Evolutionary conservation across 2,888 invertebrate genomes (phyloP).

Genomic region (Drosophila borealis): DNA sequence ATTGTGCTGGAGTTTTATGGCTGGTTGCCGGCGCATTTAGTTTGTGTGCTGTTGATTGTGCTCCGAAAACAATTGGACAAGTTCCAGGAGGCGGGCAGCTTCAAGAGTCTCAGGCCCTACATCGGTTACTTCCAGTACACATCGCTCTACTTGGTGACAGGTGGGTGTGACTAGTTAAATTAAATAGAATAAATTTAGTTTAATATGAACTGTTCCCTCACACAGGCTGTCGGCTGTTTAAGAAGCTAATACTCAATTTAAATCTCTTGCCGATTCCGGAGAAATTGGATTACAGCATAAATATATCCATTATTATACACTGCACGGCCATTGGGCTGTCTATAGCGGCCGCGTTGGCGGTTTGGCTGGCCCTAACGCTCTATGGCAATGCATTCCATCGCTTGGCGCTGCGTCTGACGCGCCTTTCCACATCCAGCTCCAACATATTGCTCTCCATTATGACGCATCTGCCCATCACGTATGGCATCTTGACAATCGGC

Average conservation of each 20-base stretch:
- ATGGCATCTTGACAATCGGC: slow-evolving; percentile 88
- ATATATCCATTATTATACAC: slow-evolving; percentile 73
- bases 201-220: too few relatives aligned
- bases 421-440: slow-evolving; percentile 59
- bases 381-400: slow-evolving; percentile 71
- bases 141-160: slow-evolving; percentile 83
- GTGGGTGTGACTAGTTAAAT: slow-evolving; percentile 43
- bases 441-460: slow-evolving; percentile 87
- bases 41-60: slow-evolving; percentile 88
- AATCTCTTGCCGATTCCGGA: slow-evolving; percentile 63
- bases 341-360: slow-evolving; percentile 51
- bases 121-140: slow-evolving; percentile 87
- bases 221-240: slow-evolving; percentile 74
- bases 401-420: slow-evolving; percentile 69
- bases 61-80: slow-evolving; percentile 86
- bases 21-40: slow-evolving; percentile 88
- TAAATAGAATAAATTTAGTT: too few relatives aligned
- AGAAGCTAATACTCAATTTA: slow-evolving; percentile 63
- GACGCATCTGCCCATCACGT: slow-evolving; percentile 89
- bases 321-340: slow-evolving; percentile 74
- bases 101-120: slow-evolving; percentile 86
- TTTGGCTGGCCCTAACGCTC: slow-evolving; percentile 67
- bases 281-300: slow-evolving; percentile 66
- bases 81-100: slow-evolving; percentile 79
- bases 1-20: slow-evolving; percentile 89